phyloP scores from a whole-genome alignment of 2,888 invertebrate genomes.

The Apamea sordens region DNA sequence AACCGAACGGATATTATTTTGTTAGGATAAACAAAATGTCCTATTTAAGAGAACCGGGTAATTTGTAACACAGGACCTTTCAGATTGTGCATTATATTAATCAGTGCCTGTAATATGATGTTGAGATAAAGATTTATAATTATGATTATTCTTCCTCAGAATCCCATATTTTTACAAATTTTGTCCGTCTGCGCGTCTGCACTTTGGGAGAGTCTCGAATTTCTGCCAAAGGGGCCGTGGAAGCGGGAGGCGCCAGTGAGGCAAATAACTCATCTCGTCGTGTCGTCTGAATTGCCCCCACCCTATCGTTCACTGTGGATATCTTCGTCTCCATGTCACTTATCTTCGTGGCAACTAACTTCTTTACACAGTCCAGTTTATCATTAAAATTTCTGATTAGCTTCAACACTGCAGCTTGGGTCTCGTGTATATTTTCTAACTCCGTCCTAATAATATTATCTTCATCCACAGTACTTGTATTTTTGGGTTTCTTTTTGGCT shows the following conservation, averaged over 20 bases:
- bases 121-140: too few relatives aligned
- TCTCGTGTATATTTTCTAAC: not conserved
- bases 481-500: slow-evolving; percentile 4
- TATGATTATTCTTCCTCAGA: too few relatives aligned
- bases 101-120: too few relatives aligned
- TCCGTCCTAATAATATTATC: not conserved
- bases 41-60: too few relatives aligned
- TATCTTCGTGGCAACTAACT: not conserved
- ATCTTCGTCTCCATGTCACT: not conserved
- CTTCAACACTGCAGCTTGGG: not conserved
- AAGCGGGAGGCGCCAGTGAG: not conserved
- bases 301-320: not conserved
- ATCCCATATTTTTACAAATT: too few relatives aligned
- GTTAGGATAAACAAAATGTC: too few relatives aligned
- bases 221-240: not conserved
- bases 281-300: not conserved
- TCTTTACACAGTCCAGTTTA: not conserved
- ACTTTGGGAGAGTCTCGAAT: not conserved
- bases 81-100: too few relatives aligned
- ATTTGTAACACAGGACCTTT: too few relatives aligned
- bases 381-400: not conserved
- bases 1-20: not conserved
- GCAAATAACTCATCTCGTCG: not conserved
- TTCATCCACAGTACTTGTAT: not conserved
- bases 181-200: not conserved